Conservation (phyloP, 1,140 invertebrate genomes). For the Zaprionus gabonicus region DNA sequence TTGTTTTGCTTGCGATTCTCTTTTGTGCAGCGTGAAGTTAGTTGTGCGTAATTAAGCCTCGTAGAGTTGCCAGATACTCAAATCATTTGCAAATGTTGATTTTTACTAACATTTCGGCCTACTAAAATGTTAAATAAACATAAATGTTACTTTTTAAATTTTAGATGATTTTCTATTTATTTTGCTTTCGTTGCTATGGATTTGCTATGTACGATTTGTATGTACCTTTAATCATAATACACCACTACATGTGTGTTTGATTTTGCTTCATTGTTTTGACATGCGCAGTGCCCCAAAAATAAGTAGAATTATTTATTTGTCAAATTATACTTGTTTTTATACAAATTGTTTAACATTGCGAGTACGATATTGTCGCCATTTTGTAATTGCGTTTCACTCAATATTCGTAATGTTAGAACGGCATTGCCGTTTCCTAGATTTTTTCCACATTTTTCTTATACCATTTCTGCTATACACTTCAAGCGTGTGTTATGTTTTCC, state of each 20-base stretch:
- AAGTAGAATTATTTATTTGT: constrained; percentile 7
- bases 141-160: not conserved
- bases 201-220: not conserved
- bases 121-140: not conserved
- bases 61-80: constrained; percentile 56
- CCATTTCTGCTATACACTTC: constrained; percentile 43
- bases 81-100: constrained; percentile 12
- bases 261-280: constrained; percentile 26
- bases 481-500: constrained; percentile 63
- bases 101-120: not conserved
- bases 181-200: constrained; percentile 1
- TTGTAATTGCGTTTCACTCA: constrained; percentile 31
- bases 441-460: constrained; percentile 37
- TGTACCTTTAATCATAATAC: constrained; percentile 7
- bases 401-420: constrained; percentile 42
- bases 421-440: constrained; percentile 29
- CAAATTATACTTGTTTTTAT: not conserved
- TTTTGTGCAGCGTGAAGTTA: constrained; percentile 79
- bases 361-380: constrained; percentile 34
- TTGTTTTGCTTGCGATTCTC: constrained; percentile 78
- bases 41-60: constrained; percentile 58
- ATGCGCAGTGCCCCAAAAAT: constrained; percentile 35
- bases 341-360: not conserved
- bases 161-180: not conserved
- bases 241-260: not conserved